These are phyloP conservation scores for Enteromius argenteus DNA, from an alignment of 2,797 vertebrate genomes.

Conservation along the genomic window DNA sequence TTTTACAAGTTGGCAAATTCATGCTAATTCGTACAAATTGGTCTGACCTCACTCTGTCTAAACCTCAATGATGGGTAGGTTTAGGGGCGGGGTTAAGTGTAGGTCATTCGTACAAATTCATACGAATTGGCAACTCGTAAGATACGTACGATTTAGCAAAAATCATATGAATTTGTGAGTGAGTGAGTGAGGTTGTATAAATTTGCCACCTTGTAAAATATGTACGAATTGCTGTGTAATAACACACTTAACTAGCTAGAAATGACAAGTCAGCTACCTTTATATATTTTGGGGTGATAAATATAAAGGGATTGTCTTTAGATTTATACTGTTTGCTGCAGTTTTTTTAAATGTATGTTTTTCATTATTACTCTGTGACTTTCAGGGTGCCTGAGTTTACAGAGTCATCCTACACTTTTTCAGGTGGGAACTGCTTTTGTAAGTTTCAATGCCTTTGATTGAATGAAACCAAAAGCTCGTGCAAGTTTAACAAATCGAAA, in stretches of 20 bases:
- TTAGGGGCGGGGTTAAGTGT: too few relatives aligned
- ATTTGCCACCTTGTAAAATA: too few relatives aligned
- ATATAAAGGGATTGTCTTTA: not conserved
- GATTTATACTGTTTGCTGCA: not conserved
- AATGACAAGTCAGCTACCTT: not conserved
- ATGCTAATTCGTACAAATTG: too few relatives aligned
- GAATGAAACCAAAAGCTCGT: not conserved
- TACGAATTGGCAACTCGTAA: too few relatives aligned
- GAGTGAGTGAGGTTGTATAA: too few relatives aligned
- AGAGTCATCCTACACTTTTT: conserved; percentile 63
- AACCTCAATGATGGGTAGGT: too few relatives aligned
- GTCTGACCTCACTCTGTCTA: too few relatives aligned
- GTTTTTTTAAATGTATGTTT: not conserved
- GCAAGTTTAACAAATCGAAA: not conserved
- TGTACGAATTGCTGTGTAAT: too few relatives aligned
- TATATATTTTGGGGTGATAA: not conserved
- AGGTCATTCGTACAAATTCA: too few relatives aligned
- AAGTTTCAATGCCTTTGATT: not conserved
- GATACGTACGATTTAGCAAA: too few relatives aligned
- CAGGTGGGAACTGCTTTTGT: conserved; percentile 56
- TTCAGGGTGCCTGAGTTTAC: conserved; percentile 61
- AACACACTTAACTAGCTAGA: not conserved
- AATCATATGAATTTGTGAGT: too few relatives aligned
- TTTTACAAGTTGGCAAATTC: too few relatives aligned
- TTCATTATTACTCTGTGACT: not conserved